Percentiles rank a stretch among this genome's conserved stretches.
Evolutionary conservation across 1,140 invertebrate genomes (phyloP).

Genomic region (Papilio machaon): DNA sequence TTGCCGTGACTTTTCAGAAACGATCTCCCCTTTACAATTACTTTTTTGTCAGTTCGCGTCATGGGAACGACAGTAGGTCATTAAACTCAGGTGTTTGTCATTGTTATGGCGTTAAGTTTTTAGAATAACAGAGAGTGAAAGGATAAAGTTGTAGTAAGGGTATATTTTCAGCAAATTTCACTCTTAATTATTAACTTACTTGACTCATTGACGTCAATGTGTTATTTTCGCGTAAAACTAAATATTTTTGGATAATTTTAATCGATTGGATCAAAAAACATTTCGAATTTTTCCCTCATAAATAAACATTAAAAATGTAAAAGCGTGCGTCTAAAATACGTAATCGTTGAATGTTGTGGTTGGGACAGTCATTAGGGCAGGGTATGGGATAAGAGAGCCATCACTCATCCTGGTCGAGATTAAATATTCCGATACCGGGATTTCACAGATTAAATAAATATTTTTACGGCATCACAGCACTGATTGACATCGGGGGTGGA

Average conservation of each 20-base stretch:
- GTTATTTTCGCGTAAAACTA: neutral
- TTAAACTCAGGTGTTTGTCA: constrained; percentile 20
- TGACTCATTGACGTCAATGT: neutral
- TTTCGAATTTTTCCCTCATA: neutral
- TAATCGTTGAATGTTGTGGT: constrained; percentile 1
- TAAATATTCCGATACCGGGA: constrained; percentile 9
- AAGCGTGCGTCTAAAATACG: neutral
- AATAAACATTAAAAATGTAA: constrained; percentile 17
- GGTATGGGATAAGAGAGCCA: neutral
- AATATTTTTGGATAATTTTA: neutral
- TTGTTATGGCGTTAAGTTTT: neutral
- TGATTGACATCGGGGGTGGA: neutral
- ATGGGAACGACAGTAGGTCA: neutral
- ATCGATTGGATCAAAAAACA: neutral
- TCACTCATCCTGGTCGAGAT: neutral
- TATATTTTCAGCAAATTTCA: neutral
- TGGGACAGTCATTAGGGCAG: neutral
- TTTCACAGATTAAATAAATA: constrained; percentile 16
- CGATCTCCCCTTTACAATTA: constrained; percentile 1
- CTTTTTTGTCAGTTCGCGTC: constrained; percentile 2
- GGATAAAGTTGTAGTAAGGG: neutral
- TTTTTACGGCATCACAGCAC: neutral
- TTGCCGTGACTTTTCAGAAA: constrained; percentile 28
- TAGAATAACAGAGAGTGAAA: neutral
- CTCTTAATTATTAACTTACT: neutral